Evolutionary conservation across 2,797 vertebrate species (phyloP), one percentile per base, ranked within the genome.

Genomic region (Rousettus madagascariensis): DNA sequence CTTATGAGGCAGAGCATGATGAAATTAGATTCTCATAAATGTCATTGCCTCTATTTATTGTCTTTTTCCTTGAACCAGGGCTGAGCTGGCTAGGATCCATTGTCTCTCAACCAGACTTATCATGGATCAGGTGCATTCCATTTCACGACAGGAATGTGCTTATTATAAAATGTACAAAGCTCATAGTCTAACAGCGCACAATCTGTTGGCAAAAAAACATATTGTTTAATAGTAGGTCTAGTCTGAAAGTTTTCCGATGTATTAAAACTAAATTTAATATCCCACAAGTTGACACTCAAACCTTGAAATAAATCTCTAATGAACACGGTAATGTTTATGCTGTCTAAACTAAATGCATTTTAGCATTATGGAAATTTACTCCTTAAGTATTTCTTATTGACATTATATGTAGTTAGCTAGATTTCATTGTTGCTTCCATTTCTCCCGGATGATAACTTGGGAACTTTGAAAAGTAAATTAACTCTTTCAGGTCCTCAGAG

Each of bases 131-230:
- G 97, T 95, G 96, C 98, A 98, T 98, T 98, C 97, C 95, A 2
- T 97, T 98, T 98, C 98, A 98, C 97, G 98, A 95, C 57, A 98
- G 98, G 98, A 98, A 98, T 98, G 98, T 98, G 97, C 97, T 98
- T 98, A 96, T 97, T 98, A 97, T 96, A 90, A 95, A 96, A 97
- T 43, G 36, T 49, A 84, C 90, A 92, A 96, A 98, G 97, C 96
- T 86, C 96, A 93, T 57, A 66, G 90, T 92, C 78, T 91, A 97
- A 91, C 96, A 98, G 97, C 97, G 94, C 91, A 97, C 72, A 90
- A 94, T 95, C 69, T 97, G 91, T 96, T 91, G 86, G 96, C 15
- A 53, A 79, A 98, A 98, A 97, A 94, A 63, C 88, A 86, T 43
- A 87, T 4, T 33, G 57, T 93, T 92, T 97, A 96, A 97, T 86